Evolutionary conservation across 2,888 invertebrate genomes (phyloP).

Genomic region (Horisme vitalbata): DNA sequence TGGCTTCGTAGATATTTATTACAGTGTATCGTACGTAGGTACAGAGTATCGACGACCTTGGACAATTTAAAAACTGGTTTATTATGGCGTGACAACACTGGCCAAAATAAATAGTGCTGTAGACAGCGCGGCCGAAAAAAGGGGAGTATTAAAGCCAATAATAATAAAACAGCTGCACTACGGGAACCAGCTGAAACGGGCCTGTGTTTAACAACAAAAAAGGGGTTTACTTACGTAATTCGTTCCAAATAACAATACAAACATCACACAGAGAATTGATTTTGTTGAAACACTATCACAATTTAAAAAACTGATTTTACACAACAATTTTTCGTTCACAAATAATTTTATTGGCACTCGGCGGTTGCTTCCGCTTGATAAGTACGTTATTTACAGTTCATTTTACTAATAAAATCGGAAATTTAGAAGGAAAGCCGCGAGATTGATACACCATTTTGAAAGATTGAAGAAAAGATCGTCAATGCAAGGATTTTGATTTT

Average conservation of each 20-base stretch:
- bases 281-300: conserved; percentile 42
- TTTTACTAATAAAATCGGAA: conserved; percentile 59
- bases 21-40: conserved; percentile 21
- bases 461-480: conserved; percentile 71
- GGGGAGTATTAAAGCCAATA: conserved; percentile 7
- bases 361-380: conserved; percentile 41
- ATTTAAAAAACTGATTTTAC: conserved; percentile 31
- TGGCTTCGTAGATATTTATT: conserved; percentile 47
- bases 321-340: conserved; percentile 37
- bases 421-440: conserved; percentile 73
- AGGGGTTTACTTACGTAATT: conserved; percentile 75
- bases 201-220: conserved; percentile 60
- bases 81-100: conserved; percentile 31
- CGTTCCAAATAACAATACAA: conserved; percentile 69
- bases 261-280: conserved; percentile 70
- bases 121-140: conserved; percentile 5
- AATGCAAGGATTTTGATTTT: conserved; percentile 57
- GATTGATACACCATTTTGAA: conserved; percentile 78
- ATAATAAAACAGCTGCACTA: background rate
- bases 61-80: conserved; percentile 30
- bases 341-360: conserved; percentile 46
- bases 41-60: conserved; percentile 28
- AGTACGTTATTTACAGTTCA: conserved; percentile 53
- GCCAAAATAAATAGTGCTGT: conserved; percentile 28
- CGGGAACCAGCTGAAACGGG: conserved; percentile 24